Percentiles rank a stretch among this genome's conserved stretches.
Conservation (phyloP, 2,113 vertebrate genomes). For the Elaphurus davidianus region DNA sequence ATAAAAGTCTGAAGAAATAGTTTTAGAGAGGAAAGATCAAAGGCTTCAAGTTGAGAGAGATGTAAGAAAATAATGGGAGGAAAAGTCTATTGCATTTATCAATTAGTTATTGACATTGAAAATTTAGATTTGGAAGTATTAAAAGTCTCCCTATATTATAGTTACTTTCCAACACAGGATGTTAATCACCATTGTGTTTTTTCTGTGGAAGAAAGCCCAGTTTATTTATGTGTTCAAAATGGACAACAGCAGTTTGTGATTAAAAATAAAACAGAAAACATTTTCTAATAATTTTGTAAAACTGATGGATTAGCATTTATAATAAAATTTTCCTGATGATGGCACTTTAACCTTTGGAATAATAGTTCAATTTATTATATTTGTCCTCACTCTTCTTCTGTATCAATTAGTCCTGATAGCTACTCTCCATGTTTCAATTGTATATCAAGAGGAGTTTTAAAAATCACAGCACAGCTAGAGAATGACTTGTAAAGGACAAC, state of each 20-base stretch:
- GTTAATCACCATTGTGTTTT: background rate
- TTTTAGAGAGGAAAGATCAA: background rate
- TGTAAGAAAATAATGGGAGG: background rate
- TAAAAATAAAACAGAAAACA: background rate
- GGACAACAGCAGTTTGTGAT: background rate
- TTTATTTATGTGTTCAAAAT: background rate
- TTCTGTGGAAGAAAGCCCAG: background rate
- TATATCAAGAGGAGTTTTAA: background rate
- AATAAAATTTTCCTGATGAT: background rate
- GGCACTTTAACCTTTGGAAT: background rate
- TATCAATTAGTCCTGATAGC: background rate
- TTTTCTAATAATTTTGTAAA: background rate
- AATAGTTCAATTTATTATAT: background rate
- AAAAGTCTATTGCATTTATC: background rate
- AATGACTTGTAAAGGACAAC: background rate
- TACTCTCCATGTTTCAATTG: background rate
- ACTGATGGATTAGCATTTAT: background rate
- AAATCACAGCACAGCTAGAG: too few species aligned
- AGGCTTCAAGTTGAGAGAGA: background rate
- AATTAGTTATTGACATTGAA: background rate
- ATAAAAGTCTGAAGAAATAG: background rate
- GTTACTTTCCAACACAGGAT: background rate
- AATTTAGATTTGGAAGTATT: background rate
- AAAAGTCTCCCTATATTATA: background rate
- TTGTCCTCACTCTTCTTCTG: background rate